phyloP scores from a whole-genome alignment of 2,797 vertebrate genomes.

The Avahi laniger region DNA sequence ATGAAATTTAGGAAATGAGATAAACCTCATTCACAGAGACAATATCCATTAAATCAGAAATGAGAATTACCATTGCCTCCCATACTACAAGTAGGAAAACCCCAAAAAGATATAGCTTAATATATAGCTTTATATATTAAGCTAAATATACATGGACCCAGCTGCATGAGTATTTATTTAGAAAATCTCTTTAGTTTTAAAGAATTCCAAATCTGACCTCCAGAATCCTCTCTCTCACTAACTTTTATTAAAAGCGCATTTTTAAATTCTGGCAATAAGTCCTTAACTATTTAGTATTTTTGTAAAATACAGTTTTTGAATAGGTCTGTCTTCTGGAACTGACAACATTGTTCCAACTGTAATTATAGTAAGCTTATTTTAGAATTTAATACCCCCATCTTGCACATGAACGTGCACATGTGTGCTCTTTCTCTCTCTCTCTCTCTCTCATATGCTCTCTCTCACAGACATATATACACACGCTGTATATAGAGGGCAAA shows the following conservation, averaged over 20 bases:
- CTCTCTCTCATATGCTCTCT: too few species aligned
- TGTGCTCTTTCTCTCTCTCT: not conserved
- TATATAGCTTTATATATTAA: not conserved
- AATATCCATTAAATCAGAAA: constrained; percentile 21
- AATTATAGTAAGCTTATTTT: constrained; percentile 40
- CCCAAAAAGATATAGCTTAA: not conserved
- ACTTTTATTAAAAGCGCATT: constrained; percentile 33
- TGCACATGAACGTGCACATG: not conserved
- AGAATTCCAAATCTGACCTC: constrained; percentile 45
- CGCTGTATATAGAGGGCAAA: constrained; percentile 48
- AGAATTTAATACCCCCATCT: not conserved
- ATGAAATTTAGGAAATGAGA: constrained; percentile 25
- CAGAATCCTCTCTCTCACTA: constrained; percentile 31
- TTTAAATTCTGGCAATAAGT: constrained; percentile 30
- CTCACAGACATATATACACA: too few species aligned
- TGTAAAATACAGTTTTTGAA: constrained; percentile 50
- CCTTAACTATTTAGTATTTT: constrained; percentile 45
- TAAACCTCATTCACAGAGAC: constrained; percentile 3
- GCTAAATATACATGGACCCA: not conserved
- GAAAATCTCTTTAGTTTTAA: constrained; percentile 52
- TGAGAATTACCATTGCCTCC: not conserved
- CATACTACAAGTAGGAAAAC: not conserved
- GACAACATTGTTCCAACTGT: constrained; percentile 19
- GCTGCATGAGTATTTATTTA: constrained; percentile 27
- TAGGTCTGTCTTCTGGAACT: constrained; percentile 20